Evolutionary conservation across 2,797 vertebrate species (phyloP).

Genomic region (Lutjanus argentimaculatus): DNA sequence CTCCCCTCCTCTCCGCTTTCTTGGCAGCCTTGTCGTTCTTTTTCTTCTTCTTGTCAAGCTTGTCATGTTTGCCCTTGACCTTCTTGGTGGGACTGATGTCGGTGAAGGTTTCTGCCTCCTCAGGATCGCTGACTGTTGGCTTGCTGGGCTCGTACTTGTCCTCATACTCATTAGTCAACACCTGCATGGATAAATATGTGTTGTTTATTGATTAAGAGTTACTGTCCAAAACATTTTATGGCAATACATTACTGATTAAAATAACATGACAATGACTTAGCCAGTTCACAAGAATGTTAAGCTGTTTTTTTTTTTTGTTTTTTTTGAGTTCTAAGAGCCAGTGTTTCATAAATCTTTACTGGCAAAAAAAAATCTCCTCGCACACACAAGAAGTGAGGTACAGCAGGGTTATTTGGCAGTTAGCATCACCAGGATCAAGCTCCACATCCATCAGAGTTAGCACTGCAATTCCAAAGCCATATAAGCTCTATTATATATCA

Average conservation of each 20-base stretch:
- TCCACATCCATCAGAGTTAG: constrained; percentile 1
- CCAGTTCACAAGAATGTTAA: background rate
- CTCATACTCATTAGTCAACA: constrained; percentile 91
- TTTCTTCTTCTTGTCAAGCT: constrained; percentile 92
- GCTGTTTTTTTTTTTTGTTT: no score
- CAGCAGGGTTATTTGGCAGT: background rate
- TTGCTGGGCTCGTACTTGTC: constrained; percentile 87
- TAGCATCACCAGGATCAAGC: background rate
- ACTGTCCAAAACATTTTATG: background rate
- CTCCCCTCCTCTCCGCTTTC: constrained; percentile 89
- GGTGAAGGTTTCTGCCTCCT: constrained; percentile 79
- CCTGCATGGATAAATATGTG: constrained; percentile 67
- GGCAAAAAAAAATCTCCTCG: background rate
- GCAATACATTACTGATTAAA: background rate
- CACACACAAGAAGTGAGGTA: background rate
- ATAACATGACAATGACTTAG: background rate
- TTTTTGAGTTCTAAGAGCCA: background rate
- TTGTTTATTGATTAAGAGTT: background rate
- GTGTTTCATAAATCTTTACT: background rate
- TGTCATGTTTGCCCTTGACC: constrained; percentile 88
- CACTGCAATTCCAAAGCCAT: background rate
- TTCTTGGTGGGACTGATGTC: constrained; percentile 84
- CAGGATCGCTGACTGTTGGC: constrained; percentile 83
- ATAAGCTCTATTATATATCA: background rate
- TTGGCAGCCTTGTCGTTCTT: constrained; percentile 88